phyloP scores from a whole-genome alignment of 2,113 vertebrate genomes.

The Tylochromis polylepis region DNA sequence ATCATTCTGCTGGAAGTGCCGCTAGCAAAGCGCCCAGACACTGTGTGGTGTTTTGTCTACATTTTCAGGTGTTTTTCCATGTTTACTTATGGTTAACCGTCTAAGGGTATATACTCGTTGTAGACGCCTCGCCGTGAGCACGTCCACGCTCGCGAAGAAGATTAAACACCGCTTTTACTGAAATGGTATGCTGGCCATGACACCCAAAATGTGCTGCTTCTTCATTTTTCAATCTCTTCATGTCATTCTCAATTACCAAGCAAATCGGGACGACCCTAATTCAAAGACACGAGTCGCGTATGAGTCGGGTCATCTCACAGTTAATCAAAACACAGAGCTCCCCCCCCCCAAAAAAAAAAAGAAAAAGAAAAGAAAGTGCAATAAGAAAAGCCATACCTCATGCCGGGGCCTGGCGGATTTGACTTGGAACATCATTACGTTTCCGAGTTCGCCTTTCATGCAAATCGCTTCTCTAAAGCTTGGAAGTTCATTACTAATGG shows the following conservation, averaged over 20 bases:
- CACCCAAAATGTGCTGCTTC: constrained; percentile 6
- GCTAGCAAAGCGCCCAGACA: not conserved
- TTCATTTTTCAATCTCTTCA: constrained; percentile 9
- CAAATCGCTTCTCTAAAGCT: constrained; percentile 63
- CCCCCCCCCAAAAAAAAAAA: not conserved
- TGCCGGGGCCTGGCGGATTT: constrained; percentile 44
- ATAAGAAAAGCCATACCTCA: constrained; percentile 7
- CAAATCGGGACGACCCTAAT: constrained; percentile 43
- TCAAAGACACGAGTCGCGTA: constrained; percentile 29
- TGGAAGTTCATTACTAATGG: constrained; percentile 71
- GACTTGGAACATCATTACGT: constrained; percentile 60
- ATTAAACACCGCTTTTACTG: not conserved
- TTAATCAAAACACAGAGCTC: constrained; percentile 42
- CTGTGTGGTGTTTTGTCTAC: not conserved
- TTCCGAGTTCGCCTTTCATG: constrained; percentile 61
- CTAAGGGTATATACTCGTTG: not conserved
- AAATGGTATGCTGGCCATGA: constrained; percentile 2
- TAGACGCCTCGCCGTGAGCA: not conserved
- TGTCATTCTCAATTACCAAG: constrained; percentile 32
- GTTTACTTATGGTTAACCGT: not conserved
- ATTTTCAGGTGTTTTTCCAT: not conserved
- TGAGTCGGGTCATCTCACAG: constrained; percentile 15
- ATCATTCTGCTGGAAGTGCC: constrained; percentile 25
- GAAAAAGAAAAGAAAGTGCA: not conserved
- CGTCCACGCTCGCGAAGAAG: not conserved